These are phyloP conservation scores for Frankliniella intonsa DNA, from an alignment of 2,888 invertebrate species.

Conservation along the genomic window DNA sequence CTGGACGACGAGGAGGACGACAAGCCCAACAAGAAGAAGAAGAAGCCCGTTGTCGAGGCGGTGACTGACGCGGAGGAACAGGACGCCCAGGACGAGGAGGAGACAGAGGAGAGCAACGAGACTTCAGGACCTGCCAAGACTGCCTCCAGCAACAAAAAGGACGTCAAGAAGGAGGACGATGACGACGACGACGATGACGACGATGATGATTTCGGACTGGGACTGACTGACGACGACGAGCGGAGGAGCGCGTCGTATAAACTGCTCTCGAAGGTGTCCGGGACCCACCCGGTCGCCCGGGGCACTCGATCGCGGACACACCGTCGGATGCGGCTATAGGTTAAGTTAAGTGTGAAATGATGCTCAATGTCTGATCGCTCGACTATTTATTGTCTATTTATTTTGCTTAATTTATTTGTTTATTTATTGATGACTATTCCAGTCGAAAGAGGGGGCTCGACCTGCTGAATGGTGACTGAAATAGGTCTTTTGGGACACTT, in stretches of 20 bases:
- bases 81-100: not conserved
- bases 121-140: not conserved
- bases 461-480: too few relatives aligned
- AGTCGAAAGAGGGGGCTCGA: constrained; percentile 2
- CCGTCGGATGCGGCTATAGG: constrained; percentile 13
- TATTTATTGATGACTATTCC: constrained; percentile 1
- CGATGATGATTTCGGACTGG: constrained; percentile 6
- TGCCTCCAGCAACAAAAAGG: not conserved
- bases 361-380: constrained; percentile 15
- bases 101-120: constrained; percentile 4
- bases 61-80: not conserved
- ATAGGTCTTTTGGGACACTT: not conserved
- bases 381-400: constrained; percentile 8
- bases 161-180: not conserved
- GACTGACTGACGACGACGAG: constrained; percentile 9
- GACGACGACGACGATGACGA: constrained; percentile 1
- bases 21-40: not conserved
- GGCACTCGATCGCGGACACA: not conserved
- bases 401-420: not conserved
- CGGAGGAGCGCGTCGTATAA: not conserved
- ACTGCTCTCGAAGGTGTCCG: not conserved
- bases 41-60: constrained; percentile 5
- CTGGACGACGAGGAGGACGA: constrained; percentile 19
- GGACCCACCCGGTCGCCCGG: not conserved
- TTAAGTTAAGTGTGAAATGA: constrained; percentile 7